Percentiles rank a stretch among this genome's conserved stretches.
Evolutionary conservation across 2,113 vertebrate species (phyloP).

Genomic region (Ammodytes dubius): DNA sequence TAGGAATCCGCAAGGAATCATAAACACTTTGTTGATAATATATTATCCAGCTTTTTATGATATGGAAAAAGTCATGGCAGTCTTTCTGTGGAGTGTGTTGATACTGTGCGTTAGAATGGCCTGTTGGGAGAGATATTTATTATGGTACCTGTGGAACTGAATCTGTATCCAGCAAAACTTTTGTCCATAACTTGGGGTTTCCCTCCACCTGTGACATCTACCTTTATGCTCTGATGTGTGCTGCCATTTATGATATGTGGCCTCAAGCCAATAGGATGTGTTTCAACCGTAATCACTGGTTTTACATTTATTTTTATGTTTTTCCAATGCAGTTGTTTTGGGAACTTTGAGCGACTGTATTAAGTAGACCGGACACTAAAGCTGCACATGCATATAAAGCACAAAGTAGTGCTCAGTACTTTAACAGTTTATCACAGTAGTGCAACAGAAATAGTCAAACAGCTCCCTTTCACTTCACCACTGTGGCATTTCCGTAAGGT

Average conservation of each 20-base stretch:
- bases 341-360: not conserved
- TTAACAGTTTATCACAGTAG: not conserved
- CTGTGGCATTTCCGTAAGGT: slow-evolving; percentile 13
- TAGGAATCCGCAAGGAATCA: not conserved
- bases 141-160: not conserved
- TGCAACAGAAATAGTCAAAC: slow-evolving; percentile 6
- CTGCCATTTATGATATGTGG: not conserved
- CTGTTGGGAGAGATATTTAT: not conserved
- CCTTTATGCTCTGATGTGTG: not conserved
- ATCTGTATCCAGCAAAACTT: not conserved
- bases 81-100: not conserved
- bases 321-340: not conserved
- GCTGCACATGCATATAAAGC: slow-evolving; percentile 35
- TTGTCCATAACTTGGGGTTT: not conserved
- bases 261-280: not conserved
- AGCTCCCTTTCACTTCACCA: not conserved
- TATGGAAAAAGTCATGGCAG: not conserved
- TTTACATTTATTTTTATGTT: not conserved
- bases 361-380: not conserved
- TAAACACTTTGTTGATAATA: not conserved
- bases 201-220: not conserved
- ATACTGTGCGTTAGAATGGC: not conserved
- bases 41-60: not conserved
- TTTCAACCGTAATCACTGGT: not conserved
- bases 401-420: not conserved